Evolutionary conservation across 2,888 invertebrate species (phyloP).

Genomic region (Mythimna lalbum): DNA sequence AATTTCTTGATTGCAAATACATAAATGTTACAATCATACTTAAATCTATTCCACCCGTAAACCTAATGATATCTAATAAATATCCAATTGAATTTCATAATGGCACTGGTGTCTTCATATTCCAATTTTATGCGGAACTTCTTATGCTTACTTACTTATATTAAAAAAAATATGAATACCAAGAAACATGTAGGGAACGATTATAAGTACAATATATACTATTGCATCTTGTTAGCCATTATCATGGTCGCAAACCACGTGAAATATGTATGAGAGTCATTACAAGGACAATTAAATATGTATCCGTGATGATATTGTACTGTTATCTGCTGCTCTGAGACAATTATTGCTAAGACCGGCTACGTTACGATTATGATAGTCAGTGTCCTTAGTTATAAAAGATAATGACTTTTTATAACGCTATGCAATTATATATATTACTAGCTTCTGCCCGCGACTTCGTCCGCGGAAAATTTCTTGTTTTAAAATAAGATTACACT

Average conservation of each 20-base stretch:
- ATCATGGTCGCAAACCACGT: constrained; percentile 26
- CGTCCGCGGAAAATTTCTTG: too few species aligned
- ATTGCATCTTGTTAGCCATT: constrained; percentile 40
- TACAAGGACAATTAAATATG: constrained; percentile 49
- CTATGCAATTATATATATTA: constrained; percentile 40
- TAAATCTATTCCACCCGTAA: constrained; percentile 26
- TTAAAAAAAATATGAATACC: constrained; percentile 23
- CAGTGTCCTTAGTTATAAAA: constrained; percentile 37
- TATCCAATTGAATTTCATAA: constrained; percentile 36
- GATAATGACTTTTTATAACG: constrained; percentile 49
- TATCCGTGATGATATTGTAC: constrained; percentile 54
- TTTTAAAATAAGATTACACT: too few species aligned
- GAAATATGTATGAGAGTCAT: constrained; percentile 51
- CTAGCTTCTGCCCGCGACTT: too few species aligned
- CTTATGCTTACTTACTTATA: neutral
- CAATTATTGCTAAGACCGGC: constrained; percentile 53
- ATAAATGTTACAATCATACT: constrained; percentile 45
- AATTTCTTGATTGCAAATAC: constrained; percentile 37
- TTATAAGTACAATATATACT: constrained; percentile 17
- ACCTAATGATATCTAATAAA: constrained; percentile 24
- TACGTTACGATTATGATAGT: constrained; percentile 35
- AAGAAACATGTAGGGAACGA: constrained; percentile 13
- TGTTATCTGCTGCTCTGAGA: constrained; percentile 46
- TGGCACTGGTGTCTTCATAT: constrained; percentile 18
- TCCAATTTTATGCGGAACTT: constrained; percentile 14